phyloP scores from a whole-genome alignment of 2,113 vertebrate species.

The Rhabdornis inornatus region DNA sequence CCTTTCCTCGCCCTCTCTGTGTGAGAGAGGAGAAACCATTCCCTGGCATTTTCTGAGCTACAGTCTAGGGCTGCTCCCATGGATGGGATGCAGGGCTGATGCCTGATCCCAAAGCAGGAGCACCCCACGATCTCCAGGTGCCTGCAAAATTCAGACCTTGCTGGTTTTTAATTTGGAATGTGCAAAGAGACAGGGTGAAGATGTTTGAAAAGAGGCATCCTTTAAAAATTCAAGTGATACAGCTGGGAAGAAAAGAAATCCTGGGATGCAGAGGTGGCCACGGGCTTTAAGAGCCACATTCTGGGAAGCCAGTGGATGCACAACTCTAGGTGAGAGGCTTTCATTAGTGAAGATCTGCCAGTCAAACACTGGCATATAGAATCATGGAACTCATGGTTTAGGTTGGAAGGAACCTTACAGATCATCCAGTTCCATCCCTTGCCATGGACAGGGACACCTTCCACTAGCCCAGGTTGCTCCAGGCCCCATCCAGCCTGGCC shows the following conservation, averaged over 20 bases:
- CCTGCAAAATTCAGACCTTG: background rate
- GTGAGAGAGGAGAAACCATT: background rate
- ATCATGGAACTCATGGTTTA: background rate
- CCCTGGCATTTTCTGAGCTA: background rate
- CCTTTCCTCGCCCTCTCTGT: background rate
- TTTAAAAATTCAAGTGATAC: rapidly evolving
- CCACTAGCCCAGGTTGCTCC: background rate
- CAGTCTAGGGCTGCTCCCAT: rapidly evolving
- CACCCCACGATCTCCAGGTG: rapidly evolving
- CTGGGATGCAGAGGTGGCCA: background rate
- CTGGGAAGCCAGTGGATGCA: background rate
- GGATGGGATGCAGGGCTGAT: background rate
- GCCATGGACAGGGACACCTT: background rate
- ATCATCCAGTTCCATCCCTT: background rate
- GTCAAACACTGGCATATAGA: background rate
- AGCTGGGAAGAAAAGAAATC: background rate
- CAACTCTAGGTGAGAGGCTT: rapidly evolving
- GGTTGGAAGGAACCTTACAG: background rate
- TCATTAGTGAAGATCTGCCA: background rate
- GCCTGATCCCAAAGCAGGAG: rapidly evolving
- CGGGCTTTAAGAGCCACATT: rapidly evolving
- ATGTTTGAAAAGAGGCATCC: background rate
- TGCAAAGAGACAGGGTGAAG: background rate
- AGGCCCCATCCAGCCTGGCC: rapidly evolving
- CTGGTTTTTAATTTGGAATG: background rate